Conservation (phyloP, 2,113 vertebrate genomes). For the Aythya baeri region DNA sequence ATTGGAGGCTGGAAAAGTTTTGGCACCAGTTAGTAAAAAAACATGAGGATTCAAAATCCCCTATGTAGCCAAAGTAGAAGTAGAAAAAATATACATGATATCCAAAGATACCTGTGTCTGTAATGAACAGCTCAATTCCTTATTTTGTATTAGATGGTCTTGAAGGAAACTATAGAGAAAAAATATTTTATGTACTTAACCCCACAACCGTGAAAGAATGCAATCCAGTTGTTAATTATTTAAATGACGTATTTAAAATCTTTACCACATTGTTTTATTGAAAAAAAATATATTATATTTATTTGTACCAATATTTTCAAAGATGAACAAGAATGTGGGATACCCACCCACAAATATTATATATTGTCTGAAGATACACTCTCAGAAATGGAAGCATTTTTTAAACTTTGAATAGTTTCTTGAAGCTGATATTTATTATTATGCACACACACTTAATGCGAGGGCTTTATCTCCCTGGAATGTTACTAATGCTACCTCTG, state of each 20-base stretch:
- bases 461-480: background rate
- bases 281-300: background rate
- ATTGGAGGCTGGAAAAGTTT: background rate
- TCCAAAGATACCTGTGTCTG: background rate
- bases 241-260: background rate
- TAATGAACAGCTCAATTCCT: background rate
- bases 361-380: background rate
- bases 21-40: background rate
- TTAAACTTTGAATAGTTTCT: background rate
- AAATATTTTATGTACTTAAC: background rate
- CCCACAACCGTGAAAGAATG: background rate
- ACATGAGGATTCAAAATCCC: background rate
- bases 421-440: background rate
- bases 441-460: background rate
- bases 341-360: background rate
- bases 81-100: background rate
- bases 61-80: background rate
- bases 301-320: background rate
- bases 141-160: background rate
- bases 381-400: background rate
- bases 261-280: background rate
- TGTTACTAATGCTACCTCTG: background rate
- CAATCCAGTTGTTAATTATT: background rate
- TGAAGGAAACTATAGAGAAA: background rate
- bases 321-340: background rate